Evolutionary conservation across 2,797 vertebrate species (phyloP).

Genomic region (Manis crassicaudata): DNA sequence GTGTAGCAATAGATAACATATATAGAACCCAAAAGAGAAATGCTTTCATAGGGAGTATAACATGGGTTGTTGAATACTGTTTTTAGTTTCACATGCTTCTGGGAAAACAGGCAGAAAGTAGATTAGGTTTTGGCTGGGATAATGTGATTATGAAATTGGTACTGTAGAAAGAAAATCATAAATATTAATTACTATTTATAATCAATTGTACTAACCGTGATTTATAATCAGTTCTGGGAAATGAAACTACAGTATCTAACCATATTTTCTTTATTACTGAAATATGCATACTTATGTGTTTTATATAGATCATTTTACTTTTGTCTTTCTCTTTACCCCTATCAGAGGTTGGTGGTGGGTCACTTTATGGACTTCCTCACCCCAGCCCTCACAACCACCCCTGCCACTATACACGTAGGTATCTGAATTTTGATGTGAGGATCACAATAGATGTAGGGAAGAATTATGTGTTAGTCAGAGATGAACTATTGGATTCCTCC

Average conservation of each 20-base stretch:
- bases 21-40: neutral
- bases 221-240: neutral
- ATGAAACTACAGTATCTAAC: neutral
- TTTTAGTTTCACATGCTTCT: neutral
- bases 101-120: neutral
- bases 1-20: neutral
- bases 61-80: neutral
- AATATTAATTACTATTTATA: neutral
- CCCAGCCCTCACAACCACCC: neutral
- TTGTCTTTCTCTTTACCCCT: neutral
- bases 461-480: neutral
- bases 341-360: neutral
- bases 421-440: neutral
- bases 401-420: neutral
- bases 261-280: neutral
- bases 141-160: neutral
- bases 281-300: neutral
- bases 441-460: neutral
- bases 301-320: neutral
- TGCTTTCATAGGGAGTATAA: neutral
- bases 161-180: neutral
- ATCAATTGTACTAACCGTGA: neutral
- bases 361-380: neutral
- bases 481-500: fast-evolving
- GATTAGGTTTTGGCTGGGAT: neutral